Conservation (phyloP, 2,113 vertebrate species). For the Tyrannus savana region DNA sequence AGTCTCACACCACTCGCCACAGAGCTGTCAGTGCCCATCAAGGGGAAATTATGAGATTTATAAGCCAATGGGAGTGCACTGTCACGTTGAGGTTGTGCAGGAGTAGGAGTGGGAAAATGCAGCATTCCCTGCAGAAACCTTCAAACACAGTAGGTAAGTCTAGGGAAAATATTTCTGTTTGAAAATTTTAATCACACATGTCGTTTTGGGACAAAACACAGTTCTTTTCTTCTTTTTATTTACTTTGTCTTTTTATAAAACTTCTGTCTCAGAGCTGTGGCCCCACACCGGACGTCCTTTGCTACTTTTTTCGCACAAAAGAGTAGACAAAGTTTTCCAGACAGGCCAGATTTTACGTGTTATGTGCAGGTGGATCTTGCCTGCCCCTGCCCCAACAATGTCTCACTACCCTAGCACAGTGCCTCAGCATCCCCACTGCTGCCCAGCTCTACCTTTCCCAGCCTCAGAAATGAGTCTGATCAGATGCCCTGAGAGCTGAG, state of each 20-base stretch:
- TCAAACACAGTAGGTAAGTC: not conserved
- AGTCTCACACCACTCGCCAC: not conserved
- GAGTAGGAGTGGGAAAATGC: not conserved
- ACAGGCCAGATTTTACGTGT: not conserved
- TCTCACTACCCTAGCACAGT: not conserved
- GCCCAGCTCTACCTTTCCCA: not conserved
- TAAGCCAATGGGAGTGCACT: accelerated
- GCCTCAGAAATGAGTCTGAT: not conserved
- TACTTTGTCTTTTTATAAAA: not conserved
- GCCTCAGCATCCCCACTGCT: not conserved
- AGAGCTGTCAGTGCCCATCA: not conserved
- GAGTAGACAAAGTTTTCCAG: not conserved
- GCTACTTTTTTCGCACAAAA: not conserved
- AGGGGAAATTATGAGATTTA: not conserved
- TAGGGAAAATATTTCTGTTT: not conserved
- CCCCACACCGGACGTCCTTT: accelerated
- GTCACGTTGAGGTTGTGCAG: accelerated
- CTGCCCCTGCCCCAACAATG: accelerated
- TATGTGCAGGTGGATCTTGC: not conserved
- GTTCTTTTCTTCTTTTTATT: not conserved
- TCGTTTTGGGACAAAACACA: not conserved
- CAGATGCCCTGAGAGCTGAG: not conserved
- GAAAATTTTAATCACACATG: not conserved
- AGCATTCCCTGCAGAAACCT: not conserved
- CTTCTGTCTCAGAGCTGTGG: not conserved